Base-by-base conservation (phyloP, 2,888 invertebrate genomes). In the Catocala nupta region DNA sequence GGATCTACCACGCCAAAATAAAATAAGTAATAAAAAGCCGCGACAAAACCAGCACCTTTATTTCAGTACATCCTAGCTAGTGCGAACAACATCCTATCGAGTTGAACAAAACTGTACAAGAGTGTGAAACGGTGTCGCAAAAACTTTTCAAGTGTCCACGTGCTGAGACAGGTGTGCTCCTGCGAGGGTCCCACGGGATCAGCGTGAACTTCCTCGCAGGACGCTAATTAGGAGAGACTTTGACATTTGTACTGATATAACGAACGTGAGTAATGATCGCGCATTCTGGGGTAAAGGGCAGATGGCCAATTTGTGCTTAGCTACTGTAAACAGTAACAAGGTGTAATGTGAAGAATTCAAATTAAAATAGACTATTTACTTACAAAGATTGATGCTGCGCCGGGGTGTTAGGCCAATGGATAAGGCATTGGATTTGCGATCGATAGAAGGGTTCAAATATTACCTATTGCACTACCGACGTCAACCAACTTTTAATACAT, bases 171-270 rank as follows among this genome's bases (percentile, higher is more conserved):
- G 84, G 82, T 83, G 82, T 33, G 42, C 33, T 11, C 25, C 49
- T 33, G 82, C 80, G 71, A 68, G 75, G 87, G 84, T 91, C 91
- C 85, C 92, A 89, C 90, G 92, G 87, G 91, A 89, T 85, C 73
- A 84, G 85, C 85, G 84, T 75, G 83, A 75, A 90, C 86, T 90
- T 91, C 77, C 77, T 77, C 50, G 69, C 68, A 73, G 71, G 60
- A 34, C 59, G 64, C 75, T 83, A 87, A 89, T 88, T 86, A 83
- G 77, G 75, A 65, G 68, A 76, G 80, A 64, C 63, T 55, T 6
- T 80, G 77, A 82, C 85, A 80, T 84, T 85, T 81, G 73, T 81
- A 79, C 65, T 59, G 42, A 59, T 50, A 61, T 70, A 69, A 69
- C 63, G 66, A 69, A 33, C 57, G 54, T 65, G 60, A 70, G 65